phyloP scores from a whole-genome alignment of 2,888 invertebrate genomes.

The Automeris io region DNA sequence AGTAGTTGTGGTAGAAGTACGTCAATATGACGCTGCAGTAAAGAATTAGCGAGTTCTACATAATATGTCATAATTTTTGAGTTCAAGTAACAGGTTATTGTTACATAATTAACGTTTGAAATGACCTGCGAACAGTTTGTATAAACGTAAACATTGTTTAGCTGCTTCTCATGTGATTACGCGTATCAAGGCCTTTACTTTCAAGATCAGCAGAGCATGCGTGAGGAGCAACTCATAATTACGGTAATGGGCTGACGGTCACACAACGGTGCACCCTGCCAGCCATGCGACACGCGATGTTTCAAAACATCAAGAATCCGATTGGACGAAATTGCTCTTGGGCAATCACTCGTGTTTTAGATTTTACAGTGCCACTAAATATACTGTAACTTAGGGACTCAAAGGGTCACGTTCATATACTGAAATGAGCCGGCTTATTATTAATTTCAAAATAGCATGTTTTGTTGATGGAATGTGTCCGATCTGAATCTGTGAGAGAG shows the following conservation, averaged over 20 bases:
- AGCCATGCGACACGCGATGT: slow-evolving; percentile 42
- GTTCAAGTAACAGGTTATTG: no score
- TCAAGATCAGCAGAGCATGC: slow-evolving; percentile 73
- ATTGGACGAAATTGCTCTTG: slow-evolving; percentile 36
- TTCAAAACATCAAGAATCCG: slow-evolving; percentile 37
- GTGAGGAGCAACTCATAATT: slow-evolving; percentile 62
- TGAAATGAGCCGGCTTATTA: no score
- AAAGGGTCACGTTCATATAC: no score
- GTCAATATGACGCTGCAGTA: no score
- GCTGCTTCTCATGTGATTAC: slow-evolving; percentile 50
- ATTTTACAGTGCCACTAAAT: no score
- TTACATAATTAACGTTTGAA: slow-evolving; percentile 1
- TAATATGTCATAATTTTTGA: no score
- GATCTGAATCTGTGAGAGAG: no score
- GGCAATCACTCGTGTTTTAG: slow-evolving; percentile 27
- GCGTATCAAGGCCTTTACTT: slow-evolving; percentile 69
- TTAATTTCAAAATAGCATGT: no score
- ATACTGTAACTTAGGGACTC: no score
- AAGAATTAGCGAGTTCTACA: no score
- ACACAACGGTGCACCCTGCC: slow-evolving; percentile 39
- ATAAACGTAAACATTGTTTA: slow-evolving; percentile 59
- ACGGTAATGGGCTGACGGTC: slow-evolving; percentile 57
- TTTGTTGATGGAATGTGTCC: no score
- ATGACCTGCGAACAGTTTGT: slow-evolving; percentile 14
- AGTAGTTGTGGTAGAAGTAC: no score